phyloP scores from a whole-genome alignment of 2,888 invertebrate species.

The Cylloceria caligata region DNA sequence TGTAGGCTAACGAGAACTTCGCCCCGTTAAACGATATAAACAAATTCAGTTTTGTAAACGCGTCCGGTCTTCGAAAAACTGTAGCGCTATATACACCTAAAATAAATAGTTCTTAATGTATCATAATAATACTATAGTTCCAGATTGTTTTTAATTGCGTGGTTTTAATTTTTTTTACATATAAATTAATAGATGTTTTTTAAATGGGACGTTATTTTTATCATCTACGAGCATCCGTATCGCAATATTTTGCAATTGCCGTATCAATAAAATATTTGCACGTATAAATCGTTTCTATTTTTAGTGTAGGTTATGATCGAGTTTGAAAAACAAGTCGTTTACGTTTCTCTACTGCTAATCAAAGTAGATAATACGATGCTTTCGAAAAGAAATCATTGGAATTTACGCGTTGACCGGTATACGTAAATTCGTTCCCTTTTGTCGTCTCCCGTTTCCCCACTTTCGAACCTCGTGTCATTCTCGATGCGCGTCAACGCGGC shows the following conservation, averaged over 20 bases:
- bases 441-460: background rate
- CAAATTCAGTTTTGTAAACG: constrained; percentile 30
- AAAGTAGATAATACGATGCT: background rate
- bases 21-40: constrained; percentile 25
- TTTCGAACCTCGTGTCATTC: constrained; percentile 27
- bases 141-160: background rate
- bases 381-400: background rate
- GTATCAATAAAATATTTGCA: background rate
- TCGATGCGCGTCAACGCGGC: constrained; percentile 24
- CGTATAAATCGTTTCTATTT: background rate
- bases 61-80: too few relatives aligned
- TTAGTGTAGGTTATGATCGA: too few relatives aligned
- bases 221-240: too few relatives aligned
- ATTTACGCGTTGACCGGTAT: background rate
- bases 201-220: background rate
- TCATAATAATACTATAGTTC: background rate
- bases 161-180: background rate
- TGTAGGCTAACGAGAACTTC: constrained; percentile 12
- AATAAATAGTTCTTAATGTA: constrained; percentile 5
- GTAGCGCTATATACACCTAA: background rate
- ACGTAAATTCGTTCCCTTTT: background rate
- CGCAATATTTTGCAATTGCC: too few relatives aligned
- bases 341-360: background rate
- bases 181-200: background rate
- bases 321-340: too few relatives aligned